Percentiles rank a stretch among this genome's conserved stretches.
Evolutionary conservation across 2,797 vertebrate species (phyloP).

Genomic region (Kryptolebias ocellatus): DNA sequence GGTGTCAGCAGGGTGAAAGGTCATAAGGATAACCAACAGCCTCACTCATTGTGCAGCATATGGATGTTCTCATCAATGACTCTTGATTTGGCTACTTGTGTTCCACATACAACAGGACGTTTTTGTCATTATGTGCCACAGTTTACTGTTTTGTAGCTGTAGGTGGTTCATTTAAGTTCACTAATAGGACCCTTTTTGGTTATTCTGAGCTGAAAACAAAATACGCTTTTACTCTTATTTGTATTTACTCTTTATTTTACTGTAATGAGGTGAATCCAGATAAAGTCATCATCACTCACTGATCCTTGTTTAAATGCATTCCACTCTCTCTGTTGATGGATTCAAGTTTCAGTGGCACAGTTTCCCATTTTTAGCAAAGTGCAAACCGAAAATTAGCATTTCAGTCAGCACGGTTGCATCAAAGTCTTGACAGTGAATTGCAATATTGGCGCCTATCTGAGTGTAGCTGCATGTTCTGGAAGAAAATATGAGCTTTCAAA

Average conservation of each 20-base stretch:
- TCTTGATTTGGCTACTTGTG: conserved; percentile 24
- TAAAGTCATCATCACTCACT: conserved; percentile 44
- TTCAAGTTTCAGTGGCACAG: conserved; percentile 18
- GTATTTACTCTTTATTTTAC: background rate
- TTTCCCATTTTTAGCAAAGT: conserved; percentile 22
- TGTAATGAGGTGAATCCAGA: conserved; percentile 48
- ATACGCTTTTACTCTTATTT: conserved; percentile 16
- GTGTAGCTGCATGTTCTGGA: background rate
- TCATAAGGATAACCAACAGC: conserved; percentile 53
- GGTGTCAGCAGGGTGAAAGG: conserved; percentile 63
- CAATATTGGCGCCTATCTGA: conserved; percentile 4
- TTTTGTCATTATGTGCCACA: conserved; percentile 42
- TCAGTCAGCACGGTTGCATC: conserved; percentile 7
- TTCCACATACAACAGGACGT: conserved; percentile 34
- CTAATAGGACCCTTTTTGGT: conserved; percentile 21
- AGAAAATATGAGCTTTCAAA: conserved; percentile 15
- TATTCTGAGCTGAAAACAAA: conserved; percentile 31
- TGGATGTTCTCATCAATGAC: conserved; percentile 54
- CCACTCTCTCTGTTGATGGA: conserved; percentile 21
- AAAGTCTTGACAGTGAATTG: conserved; percentile 26
- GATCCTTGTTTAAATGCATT: conserved; percentile 44
- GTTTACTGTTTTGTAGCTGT: conserved; percentile 16
- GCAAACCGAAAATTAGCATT: conserved; percentile 20
- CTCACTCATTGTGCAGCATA: conserved; percentile 40
- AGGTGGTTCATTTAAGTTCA: conserved; percentile 33